Conservation (phyloP, 2,113 vertebrate species). For the Tragelaphus strepsiceros region DNA sequence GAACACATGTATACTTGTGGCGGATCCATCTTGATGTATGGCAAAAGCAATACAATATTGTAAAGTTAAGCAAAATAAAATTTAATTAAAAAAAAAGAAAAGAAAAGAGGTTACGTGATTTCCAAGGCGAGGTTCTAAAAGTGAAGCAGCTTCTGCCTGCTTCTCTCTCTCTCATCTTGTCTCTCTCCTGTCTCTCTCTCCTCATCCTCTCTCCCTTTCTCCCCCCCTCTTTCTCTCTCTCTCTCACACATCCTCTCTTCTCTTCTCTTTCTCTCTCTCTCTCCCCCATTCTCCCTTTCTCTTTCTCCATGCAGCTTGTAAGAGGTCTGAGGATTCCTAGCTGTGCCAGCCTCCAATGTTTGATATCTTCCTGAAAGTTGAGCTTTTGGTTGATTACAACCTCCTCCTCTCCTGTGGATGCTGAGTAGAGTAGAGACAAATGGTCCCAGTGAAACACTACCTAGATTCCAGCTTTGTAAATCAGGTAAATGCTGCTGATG, state of each 20-base stretch:
- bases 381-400: neutral
- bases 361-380: neutral
- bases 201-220: neutral
- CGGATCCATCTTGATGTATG: too few relatives aligned
- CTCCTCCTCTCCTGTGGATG: neutral
- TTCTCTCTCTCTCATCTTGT: neutral
- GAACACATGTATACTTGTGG: too few relatives aligned
- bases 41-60: too few relatives aligned
- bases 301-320: neutral
- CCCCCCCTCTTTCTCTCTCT: neutral
- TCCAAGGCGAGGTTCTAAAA: neutral
- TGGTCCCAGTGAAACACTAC: neutral
- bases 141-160: neutral
- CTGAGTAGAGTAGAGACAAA: neutral
- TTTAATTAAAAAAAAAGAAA: too few relatives aligned
- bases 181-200: neutral
- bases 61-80: too few relatives aligned
- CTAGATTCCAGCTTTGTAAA: neutral
- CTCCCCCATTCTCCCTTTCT: neutral
- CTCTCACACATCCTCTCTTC: neutral
- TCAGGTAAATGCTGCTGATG: neutral
- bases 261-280: neutral
- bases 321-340: neutral
- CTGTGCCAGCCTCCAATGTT: neutral
- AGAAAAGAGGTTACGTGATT: neutral